Base-by-base conservation (phyloP, 2,888 invertebrate genomes). In the Chironomus tentans region DNA sequence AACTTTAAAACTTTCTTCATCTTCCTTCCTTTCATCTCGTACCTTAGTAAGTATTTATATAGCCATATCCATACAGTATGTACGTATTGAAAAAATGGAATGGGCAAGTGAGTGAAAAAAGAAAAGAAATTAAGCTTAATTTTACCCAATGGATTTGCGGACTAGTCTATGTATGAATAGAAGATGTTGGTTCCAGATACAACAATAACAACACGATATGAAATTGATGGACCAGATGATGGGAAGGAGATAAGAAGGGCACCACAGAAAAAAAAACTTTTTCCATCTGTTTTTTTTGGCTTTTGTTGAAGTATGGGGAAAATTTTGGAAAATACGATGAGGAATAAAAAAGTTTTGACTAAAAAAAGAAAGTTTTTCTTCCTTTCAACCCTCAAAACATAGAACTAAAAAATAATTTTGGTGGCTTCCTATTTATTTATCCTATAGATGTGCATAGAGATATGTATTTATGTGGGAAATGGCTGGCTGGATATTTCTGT, bases 121-220 rank as follows among this genome's bases (percentile, higher is more conserved):
- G 38, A 68, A 68, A 74, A 47, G 68, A 74, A 74, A 74, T 74
- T 74, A 74, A 68, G 62, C 68, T 74, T 74, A 74, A 74, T 74
- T 74, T 74, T 46, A 21, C 74, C 68, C 74, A 68, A 74, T 62
- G 68, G 74, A 74, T 62, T 74, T 47, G 61, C n/a, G 38, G 47
- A 12, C 62, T 7, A 62, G 18, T 15, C 56, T 15, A 56, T 15
- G 15, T 56, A 15, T 56, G 18, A 18, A 65, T 21, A 13, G 65
- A 65, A 24, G 65, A 7, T 56, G 10, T 56, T 15, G 50, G 56
- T 56, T 15, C 56, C 18, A 56, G 56, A 56, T 56, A 18, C 56
- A 56, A 56, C 18, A 56, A 18, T n/a, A 56, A 18, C 56, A 15
- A 15, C 15, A 56, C n/a, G 28, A 62, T 68, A 28, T 6, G 18